Percentiles rank a stretch among this genome's conserved stretches.
phyloP scores from a whole-genome alignment of 2,888 invertebrate species.

The Apeira syringaria region DNA sequence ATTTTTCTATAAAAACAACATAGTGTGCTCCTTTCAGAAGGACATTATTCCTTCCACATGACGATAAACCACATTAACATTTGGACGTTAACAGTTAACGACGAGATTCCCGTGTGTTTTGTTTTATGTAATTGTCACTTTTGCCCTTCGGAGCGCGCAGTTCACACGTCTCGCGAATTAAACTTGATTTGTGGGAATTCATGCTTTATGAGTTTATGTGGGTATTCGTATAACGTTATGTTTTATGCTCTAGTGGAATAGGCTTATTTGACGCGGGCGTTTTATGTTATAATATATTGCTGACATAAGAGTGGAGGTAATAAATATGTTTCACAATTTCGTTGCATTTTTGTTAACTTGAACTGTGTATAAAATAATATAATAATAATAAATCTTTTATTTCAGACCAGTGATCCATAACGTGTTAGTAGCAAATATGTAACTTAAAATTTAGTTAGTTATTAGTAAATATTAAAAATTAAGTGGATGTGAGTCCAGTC shows the following conservation, averaged over 20 bases:
- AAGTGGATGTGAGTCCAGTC: too few relatives aligned
- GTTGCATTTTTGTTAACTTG: too few relatives aligned
- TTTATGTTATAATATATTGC: neutral
- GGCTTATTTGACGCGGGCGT: neutral
- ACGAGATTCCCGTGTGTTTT: conserved; percentile 12
- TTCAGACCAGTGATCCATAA: too few relatives aligned
- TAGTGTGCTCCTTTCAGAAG: too few relatives aligned
- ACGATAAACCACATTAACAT: conserved; percentile 3
- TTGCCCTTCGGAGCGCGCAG: conserved; percentile 6
- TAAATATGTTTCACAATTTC: too few relatives aligned
- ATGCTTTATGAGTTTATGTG: conserved; percentile 6
- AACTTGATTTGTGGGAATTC: conserved; percentile 10
- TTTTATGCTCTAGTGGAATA: neutral
- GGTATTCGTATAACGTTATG: neutral
- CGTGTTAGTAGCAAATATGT: too few relatives aligned
- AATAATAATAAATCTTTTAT: too few relatives aligned
- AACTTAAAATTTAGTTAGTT: too few relatives aligned
- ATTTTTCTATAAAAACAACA: too few relatives aligned
- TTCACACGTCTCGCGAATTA: conserved; percentile 10
- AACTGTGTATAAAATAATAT: too few relatives aligned
- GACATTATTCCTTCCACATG: neutral
- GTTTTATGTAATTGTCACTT: conserved; percentile 18
- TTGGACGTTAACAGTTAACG: conserved; percentile 23
- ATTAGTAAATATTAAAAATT: too few relatives aligned
- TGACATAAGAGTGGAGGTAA: too few relatives aligned